These are phyloP conservation scores for Zosterops hypoxanthus DNA, from an alignment of 2,113 vertebrate species.

Conservation along the genomic window DNA sequence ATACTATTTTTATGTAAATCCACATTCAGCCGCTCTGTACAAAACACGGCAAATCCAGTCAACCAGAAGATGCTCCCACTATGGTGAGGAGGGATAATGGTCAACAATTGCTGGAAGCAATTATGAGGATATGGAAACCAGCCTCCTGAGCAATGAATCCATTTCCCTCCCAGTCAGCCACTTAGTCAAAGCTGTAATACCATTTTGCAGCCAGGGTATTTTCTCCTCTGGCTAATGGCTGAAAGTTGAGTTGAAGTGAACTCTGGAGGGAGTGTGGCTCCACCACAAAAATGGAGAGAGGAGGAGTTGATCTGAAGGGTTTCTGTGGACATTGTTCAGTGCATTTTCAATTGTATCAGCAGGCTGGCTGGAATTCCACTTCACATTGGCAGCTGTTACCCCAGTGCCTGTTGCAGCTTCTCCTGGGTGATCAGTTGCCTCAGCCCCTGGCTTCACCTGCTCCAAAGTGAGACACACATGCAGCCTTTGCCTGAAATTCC, in stretches of 20 bases:
- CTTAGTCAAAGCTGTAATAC: background rate
- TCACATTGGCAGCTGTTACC: background rate
- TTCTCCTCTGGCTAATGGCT: background rate
- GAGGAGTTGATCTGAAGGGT: background rate
- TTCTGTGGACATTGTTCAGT: background rate
- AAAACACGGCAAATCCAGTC: background rate
- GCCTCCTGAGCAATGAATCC: background rate
- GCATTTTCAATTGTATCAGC: background rate
- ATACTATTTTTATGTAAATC: conserved; percentile 47
- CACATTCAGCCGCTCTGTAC: background rate
- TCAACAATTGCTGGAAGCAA: background rate
- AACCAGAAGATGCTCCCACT: background rate
- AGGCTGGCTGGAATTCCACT: background rate
- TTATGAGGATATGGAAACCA: background rate
- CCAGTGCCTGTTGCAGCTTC: background rate
- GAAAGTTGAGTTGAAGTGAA: background rate
- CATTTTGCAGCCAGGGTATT: background rate
- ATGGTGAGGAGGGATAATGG: background rate
- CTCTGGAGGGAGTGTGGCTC: background rate
- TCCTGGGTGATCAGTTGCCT: background rate
- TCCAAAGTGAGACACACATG: accelerated
- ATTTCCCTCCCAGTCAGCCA: background rate
- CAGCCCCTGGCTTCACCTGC: background rate
- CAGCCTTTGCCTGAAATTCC: background rate
- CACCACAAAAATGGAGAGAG: accelerated